A percentile compares a stretch with the other conserved stretches of the same genome.
These are phyloP conservation scores for Ethmia dodecea DNA, from an alignment of 2,888 invertebrate genomes.

Conservation along the genomic window DNA sequence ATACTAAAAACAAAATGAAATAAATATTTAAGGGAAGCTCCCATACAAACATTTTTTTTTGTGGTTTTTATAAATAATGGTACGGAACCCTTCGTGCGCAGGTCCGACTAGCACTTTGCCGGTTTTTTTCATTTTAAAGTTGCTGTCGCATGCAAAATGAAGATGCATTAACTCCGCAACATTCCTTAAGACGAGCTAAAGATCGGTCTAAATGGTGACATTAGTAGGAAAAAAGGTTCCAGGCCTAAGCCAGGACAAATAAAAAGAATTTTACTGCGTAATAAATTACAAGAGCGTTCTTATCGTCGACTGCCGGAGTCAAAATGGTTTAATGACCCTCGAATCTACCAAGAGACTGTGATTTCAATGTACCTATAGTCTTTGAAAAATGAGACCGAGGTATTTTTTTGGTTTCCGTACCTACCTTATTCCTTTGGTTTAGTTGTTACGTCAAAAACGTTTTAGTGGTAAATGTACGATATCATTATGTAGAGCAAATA, in stretches of 20 bases:
- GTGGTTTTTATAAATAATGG: too few relatives aligned
- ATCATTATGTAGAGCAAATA: not conserved
- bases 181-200: not conserved
- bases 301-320: slow-evolving; percentile 2
- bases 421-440: not conserved
- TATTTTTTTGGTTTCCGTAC: not conserved
- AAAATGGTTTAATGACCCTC: slow-evolving; percentile 9
- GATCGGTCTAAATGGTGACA: not conserved
- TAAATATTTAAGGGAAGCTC: too few relatives aligned
- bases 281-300: slow-evolving; percentile 11
- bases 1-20: too few relatives aligned
- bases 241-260: slow-evolving; percentile 7
- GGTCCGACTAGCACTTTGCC: too few relatives aligned
- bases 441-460: not conserved
- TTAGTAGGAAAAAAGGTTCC: slow-evolving; percentile 2
- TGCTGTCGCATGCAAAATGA: too few relatives aligned
- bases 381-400: not conserved
- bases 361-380: not conserved
- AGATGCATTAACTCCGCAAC: too few relatives aligned
- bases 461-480: not conserved
- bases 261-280: slow-evolving; percentile 11
- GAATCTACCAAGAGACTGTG: slow-evolving; percentile 8
- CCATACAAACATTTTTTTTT: too few relatives aligned
- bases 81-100: too few relatives aligned
- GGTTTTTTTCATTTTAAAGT: too few relatives aligned